A percentile compares a stretch with the other conserved stretches of the same genome.
phyloP scores from a whole-genome alignment of 2,797 vertebrate genomes.

The Hapalemur alaotrensis region DNA sequence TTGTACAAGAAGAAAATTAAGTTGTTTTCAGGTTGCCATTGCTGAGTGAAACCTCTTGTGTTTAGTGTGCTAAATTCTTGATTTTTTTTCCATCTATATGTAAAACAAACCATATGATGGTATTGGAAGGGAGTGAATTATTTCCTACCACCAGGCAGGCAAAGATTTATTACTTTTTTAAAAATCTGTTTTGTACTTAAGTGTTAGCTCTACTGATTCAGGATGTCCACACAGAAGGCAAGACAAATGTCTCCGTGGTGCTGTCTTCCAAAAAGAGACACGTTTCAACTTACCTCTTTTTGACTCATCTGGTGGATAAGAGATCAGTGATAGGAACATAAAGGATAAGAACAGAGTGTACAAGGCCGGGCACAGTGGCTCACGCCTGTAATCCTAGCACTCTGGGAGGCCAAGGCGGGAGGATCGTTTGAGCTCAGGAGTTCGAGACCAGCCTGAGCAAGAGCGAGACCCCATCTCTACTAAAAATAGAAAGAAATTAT shows the following conservation, averaged over 20 bases:
- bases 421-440: no score
- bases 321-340: neutral
- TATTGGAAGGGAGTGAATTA: neutral
- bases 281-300: slow-evolving; percentile 3
- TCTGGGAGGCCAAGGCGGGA: no score
- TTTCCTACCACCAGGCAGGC: neutral
- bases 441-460: no score
- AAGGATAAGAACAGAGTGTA: neutral
- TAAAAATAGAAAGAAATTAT: no score
- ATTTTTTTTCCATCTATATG: neutral
- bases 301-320: neutral
- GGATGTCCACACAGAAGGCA: neutral
- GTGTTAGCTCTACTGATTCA: slow-evolving; percentile 11
- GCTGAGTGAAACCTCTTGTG: slow-evolving; percentile 20
- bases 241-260: neutral
- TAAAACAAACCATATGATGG: slow-evolving; percentile 9
- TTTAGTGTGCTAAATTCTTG: slow-evolving; percentile 19
- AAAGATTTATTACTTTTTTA: neutral
- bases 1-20: slow-evolving; percentile 26
- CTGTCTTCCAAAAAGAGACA: neutral
- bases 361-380: neutral
- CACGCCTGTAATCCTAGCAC: no score
- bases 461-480: no score
- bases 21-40: slow-evolving; percentile 50
- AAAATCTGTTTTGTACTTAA: slow-evolving; percentile 47